Evolutionary conservation across 35 echinoderm and acorn worm species (phyloP), one percentile per base, ranked within the genome.

Genomic region (Amphiura filiformis): DNA sequence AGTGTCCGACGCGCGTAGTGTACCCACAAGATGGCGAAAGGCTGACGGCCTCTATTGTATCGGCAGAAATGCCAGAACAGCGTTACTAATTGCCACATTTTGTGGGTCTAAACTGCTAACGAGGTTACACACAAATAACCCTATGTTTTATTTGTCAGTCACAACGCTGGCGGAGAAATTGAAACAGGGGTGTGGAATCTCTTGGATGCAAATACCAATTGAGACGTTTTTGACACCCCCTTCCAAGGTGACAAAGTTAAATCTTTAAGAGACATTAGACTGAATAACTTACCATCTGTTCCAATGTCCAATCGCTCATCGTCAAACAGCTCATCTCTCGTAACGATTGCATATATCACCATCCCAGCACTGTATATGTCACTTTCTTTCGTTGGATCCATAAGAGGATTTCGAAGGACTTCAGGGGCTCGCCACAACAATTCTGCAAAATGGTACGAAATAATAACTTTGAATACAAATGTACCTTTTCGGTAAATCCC

Each of bases 301-400:
- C 44, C 83, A 37, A 85, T 85, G 83, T 87, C 41, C 32, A 31
- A 40, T 28, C 57, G 39, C 34, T 91, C 93, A 39, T 81, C 40
- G 35, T 90, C 88, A 38, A 91, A 94, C 78, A 89, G 93, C 39
- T 84, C 93, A 13, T 42, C 75, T 39, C 93, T 80, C 32, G 81
- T 65, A 7, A 81, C 70, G 12, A 94, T 86, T 44, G 91, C 93
- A 23, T 87, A 52, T 85, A 94, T 94, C 32, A 94, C 84, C 39
- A 94, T 88, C 0, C 84, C 93, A 0, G 86, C 78, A 47, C 83
- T 82, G 52, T 94, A 94, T 39, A 94, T 91, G 56, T 94, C 93
- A 1, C 88, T 89, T 41, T 90, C 78, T 86, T 94, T 94, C 32
- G 84, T 86, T 44, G 88, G 84, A 31, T 20, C 26, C 12, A 35